Conservation (phyloP, 1,140 invertebrate genomes). For the Schlechtendalia chinensis region DNA sequence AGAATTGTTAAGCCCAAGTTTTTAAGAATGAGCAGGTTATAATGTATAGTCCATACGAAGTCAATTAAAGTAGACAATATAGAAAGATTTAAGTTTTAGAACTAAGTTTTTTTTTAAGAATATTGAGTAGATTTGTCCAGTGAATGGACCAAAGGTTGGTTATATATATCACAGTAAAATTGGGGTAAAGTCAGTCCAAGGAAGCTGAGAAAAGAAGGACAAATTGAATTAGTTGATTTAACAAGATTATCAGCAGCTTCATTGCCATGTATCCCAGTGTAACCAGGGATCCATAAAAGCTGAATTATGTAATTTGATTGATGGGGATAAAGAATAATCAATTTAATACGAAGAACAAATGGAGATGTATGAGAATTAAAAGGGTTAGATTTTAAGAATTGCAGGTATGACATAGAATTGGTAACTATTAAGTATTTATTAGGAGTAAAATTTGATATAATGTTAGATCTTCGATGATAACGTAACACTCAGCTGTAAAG, state of each 20-base stretch:
- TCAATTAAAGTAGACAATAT: too few species aligned
- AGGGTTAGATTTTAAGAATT: neutral
- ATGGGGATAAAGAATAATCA: neutral
- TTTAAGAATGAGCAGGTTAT: too few species aligned
- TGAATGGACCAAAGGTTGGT: neutral
- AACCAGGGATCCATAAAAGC: neutral
- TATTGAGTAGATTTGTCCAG: too few species aligned
- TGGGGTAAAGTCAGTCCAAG: neutral
- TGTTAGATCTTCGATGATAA: too few species aligned
- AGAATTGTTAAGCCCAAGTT: too few species aligned
- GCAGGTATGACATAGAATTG: neutral
- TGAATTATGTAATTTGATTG: neutral
- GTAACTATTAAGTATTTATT: neutral
- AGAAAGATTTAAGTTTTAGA: too few species aligned
- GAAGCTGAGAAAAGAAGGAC: neutral
- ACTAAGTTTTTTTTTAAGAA: too few species aligned
- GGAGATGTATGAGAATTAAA: neutral
- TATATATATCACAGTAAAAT: neutral
- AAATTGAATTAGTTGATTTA: neutral
- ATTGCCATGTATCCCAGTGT: neutral
- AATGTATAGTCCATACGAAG: too few species aligned
- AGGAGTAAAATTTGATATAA: neutral
- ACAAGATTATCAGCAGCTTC: neutral
- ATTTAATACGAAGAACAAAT: neutral
- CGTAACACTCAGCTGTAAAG: too few species aligned